phyloP scores from a whole-genome alignment of 2,113 vertebrate species.

The Holacanthus passer region DNA sequence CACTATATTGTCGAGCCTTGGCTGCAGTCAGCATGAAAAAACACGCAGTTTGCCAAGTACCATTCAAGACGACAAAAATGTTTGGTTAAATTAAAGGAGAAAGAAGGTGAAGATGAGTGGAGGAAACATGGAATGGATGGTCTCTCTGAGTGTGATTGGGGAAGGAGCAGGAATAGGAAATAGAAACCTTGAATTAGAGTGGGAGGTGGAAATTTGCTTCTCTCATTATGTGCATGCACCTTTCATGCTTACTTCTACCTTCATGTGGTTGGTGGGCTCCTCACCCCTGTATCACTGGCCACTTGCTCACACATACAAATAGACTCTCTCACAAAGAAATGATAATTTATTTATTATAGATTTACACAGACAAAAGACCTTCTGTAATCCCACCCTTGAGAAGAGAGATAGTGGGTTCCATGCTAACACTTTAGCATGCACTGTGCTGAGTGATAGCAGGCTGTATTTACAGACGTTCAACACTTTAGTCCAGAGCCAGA shows the following conservation, averaged over 20 bases:
- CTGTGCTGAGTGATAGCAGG: constrained; percentile 32
- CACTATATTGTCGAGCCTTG: constrained; percentile 7
- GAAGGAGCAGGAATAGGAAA: background rate
- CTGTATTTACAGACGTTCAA: constrained; percentile 25
- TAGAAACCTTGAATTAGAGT: background rate
- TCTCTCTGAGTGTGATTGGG: background rate
- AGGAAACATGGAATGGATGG: background rate
- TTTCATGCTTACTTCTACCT: constrained; percentile 10
- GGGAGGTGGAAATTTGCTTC: background rate
- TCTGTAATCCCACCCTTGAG: constrained; percentile 46
- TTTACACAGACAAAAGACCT: constrained; percentile 45
- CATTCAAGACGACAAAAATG: background rate
- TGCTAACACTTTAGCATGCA: constrained; percentile 37
- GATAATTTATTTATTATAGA: constrained; percentile 37
- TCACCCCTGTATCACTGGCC: constrained; percentile 24
- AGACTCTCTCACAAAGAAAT: constrained; percentile 16
- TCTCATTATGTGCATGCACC: background rate
- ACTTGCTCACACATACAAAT: background rate
- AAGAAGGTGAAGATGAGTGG: background rate
- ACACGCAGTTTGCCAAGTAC: background rate
- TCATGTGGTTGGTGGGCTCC: constrained; percentile 16
- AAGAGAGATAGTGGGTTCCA: constrained; percentile 36
- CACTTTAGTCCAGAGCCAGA: constrained; percentile 3
- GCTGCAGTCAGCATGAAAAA: constrained; percentile 1
- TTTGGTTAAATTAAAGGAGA: background rate